These are phyloP conservation scores for Oophaga sylvatica DNA, from an alignment of 2,797 vertebrate species.

Conservation along the genomic window DNA sequence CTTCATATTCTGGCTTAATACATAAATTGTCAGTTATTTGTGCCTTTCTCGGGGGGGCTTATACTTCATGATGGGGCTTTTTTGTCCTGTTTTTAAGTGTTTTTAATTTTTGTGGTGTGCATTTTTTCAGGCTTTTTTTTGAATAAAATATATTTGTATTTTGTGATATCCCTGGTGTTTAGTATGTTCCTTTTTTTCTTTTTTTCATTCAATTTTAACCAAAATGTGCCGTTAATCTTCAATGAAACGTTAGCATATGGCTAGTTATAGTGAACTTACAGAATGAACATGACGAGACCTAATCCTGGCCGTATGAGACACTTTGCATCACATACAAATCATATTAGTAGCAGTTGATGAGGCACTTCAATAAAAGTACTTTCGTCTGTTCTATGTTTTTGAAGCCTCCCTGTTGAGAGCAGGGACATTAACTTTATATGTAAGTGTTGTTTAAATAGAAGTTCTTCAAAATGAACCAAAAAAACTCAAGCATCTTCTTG, in stretches of 20 bases:
- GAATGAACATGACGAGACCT: neutral
- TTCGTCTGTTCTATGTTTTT: slow-evolving; percentile 34
- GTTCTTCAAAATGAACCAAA: slow-evolving; percentile 15
- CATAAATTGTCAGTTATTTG: no score
- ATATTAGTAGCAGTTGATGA: neutral
- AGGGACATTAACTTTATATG: neutral
- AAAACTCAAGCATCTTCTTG: slow-evolving; percentile 29
- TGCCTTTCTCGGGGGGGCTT: no score
- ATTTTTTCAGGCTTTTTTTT: no score
- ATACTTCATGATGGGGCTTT: no score
- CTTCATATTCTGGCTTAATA: no score
- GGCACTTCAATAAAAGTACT: slow-evolving; percentile 32
- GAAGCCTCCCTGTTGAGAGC: neutral
- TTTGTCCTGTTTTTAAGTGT: no score
- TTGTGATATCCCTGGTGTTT: no score
- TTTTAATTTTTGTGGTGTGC: no score
- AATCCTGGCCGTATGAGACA: neutral
- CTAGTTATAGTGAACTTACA: neutral
- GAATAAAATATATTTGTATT: no score
- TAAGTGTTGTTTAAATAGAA: slow-evolving; percentile 15
- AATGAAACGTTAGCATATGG: neutral
- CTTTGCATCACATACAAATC: neutral
- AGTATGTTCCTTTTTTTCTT: no score
- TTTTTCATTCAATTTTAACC: neutral
- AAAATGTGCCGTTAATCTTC: neutral